These are phyloP conservation scores for Diaphora mendica DNA, from an alignment of 2,888 invertebrate genomes.

Conservation along the genomic window DNA sequence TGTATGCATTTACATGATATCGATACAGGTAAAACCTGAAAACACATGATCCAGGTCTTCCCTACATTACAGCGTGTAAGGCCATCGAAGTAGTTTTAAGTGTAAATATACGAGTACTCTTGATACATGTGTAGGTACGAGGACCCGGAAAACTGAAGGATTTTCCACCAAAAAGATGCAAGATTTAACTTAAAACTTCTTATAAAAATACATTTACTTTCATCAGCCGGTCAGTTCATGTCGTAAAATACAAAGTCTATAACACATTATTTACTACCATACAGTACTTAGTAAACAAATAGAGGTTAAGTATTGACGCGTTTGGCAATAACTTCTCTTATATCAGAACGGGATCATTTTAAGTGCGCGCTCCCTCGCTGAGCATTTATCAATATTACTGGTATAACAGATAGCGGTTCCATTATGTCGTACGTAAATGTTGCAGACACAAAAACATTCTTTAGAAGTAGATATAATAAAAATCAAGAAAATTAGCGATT, in stretches of 20 bases:
- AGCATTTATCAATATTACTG: slow-evolving; percentile 4
- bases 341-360: slow-evolving; percentile 1
- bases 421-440: neutral
- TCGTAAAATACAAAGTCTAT: neutral
- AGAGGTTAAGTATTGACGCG: neutral
- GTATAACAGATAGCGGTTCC: slow-evolving; percentile 4
- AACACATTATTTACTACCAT: neutral
- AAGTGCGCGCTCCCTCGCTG: neutral
- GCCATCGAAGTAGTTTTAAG: too few species aligned
- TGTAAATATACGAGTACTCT: too few species aligned
- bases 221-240: neutral
- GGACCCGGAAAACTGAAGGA: too few species aligned
- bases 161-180: too few species aligned
- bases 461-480: neutral
- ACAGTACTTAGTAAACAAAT: neutral
- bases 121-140: too few species aligned
- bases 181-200: neutral
- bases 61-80: too few species aligned
- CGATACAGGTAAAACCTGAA: too few species aligned
- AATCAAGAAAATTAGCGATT: neutral
- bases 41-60: too few species aligned
- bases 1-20: too few species aligned
- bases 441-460: neutral
- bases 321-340: neutral
- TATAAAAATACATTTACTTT: neutral